Conservation (phyloP, 2,888 invertebrate genomes). For the Ashinkailepas kermadecensis region DNA sequence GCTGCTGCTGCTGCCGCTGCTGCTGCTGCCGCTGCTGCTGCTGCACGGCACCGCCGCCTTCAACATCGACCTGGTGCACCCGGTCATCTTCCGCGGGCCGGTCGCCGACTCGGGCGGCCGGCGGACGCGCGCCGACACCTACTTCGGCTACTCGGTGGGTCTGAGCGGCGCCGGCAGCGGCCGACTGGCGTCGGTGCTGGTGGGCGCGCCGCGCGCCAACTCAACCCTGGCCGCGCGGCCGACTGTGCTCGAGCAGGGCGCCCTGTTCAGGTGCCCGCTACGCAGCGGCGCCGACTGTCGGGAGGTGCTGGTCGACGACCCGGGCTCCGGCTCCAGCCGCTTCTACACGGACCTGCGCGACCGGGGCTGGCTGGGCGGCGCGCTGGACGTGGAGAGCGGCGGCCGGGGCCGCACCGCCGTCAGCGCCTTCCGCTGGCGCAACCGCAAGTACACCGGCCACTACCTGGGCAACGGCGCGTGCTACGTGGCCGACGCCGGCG, state of each 20-base stretch:
- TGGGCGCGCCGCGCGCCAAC: slow-evolving; percentile 52
- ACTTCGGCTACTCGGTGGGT: slow-evolving; percentile 34
- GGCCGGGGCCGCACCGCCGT: slow-evolving; percentile 31
- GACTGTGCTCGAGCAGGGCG: slow-evolving; percentile 45
- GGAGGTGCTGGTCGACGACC: slow-evolving; percentile 42
- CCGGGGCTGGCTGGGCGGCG: slow-evolving; percentile 47
- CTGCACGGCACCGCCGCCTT: slow-evolving; percentile 37
- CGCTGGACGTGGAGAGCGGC: background rate
- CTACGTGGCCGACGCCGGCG: slow-evolving; percentile 37
- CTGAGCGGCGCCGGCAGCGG: background rate
- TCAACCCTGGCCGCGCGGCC: slow-evolving; percentile 41
- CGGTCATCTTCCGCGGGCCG: slow-evolving; percentile 26
- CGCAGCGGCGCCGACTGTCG: slow-evolving; percentile 38
- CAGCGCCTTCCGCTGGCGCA: slow-evolving; percentile 44
- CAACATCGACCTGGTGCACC: slow-evolving; percentile 31
- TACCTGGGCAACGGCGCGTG: slow-evolving; percentile 40
- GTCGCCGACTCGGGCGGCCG: slow-evolving; percentile 26
- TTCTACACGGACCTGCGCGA: slow-evolving; percentile 41
- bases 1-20: too few relatives aligned
- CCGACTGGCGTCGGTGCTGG: slow-evolving; percentile 38
- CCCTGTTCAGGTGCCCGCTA: slow-evolving; percentile 46
- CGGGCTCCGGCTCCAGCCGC: slow-evolving; percentile 36
- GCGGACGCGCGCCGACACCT: slow-evolving; percentile 16
- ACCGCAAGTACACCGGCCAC: slow-evolving; percentile 32
- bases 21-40: background rate